Conservation (phyloP, 2,797 vertebrate genomes). For the Lutjanus argentimaculatus region DNA sequence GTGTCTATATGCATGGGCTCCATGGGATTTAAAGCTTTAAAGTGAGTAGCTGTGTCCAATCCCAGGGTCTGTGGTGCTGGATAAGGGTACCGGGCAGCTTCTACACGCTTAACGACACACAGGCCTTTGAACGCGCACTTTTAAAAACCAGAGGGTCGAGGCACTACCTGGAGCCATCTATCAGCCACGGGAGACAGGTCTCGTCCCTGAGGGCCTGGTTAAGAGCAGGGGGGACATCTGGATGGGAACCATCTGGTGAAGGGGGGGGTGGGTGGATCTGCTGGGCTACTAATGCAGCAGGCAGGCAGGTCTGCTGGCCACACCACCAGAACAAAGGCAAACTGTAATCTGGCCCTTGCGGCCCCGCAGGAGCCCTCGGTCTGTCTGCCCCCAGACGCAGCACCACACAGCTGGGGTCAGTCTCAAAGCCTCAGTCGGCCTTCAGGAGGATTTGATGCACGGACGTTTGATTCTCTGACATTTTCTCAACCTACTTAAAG, state of each 20-base stretch:
- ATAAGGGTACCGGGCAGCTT: conserved; percentile 23
- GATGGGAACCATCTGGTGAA: conserved; percentile 78
- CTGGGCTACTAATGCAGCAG: conserved; percentile 49
- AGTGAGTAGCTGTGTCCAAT: conserved; percentile 25
- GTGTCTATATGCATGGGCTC: conserved; percentile 31
- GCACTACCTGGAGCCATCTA: conserved; percentile 78
- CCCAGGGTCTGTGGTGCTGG: conserved; percentile 23
- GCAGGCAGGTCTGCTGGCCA: conserved; percentile 55
- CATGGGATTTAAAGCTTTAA: conserved; percentile 41
- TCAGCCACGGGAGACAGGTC: conserved; percentile 72
- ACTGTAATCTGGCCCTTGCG: conserved; percentile 53
- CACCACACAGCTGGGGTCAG: conserved; percentile 59
- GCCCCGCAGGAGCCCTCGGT: conserved; percentile 33
- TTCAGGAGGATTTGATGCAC: conserved; percentile 24
- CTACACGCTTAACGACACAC: conserved; percentile 35
- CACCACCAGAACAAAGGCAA: conserved; percentile 69
- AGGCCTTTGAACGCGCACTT: conserved; percentile 56
- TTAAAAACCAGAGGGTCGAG: conserved; percentile 37
- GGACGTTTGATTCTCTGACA: conserved; percentile 3
- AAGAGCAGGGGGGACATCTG: conserved; percentile 67
- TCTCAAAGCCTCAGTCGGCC: conserved; percentile 21
- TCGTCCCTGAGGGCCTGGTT: conserved; percentile 68
- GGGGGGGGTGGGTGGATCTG: conserved; percentile 8
- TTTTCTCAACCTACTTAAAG: too few relatives aligned
- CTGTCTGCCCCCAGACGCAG: conserved; percentile 40